phyloP scores from a whole-genome alignment of 2,888 invertebrate species.

The Archips crataeganus region DNA sequence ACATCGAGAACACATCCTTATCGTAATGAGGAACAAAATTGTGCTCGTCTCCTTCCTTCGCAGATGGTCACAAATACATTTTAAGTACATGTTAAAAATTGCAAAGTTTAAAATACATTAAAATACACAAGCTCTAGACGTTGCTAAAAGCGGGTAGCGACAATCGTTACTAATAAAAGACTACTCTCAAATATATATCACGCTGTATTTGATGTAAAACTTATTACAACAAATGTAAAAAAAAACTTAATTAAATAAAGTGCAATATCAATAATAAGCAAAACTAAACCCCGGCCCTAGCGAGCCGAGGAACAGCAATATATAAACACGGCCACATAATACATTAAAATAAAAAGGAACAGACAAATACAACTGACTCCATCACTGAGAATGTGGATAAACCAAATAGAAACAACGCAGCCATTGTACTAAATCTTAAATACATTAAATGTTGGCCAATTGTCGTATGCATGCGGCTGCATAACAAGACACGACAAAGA shows the following conservation, averaged over 20 bases:
- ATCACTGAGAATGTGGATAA: slow-evolving; percentile 51
- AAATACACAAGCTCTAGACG: slow-evolving; percentile 70
- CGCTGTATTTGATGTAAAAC: slow-evolving; percentile 80
- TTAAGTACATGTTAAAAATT: slow-evolving; percentile 43
- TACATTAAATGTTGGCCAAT: slow-evolving; percentile 41
- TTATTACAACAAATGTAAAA: slow-evolving; percentile 76
- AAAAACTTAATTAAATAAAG: slow-evolving; percentile 67
- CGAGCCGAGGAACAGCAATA: slow-evolving; percentile 42
- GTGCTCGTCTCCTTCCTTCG: slow-evolving; percentile 21
- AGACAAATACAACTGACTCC: slow-evolving; percentile 46
- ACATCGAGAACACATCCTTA: slow-evolving; percentile 31
- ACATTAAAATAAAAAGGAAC: slow-evolving; percentile 56
- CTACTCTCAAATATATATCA: slow-evolving; percentile 72
- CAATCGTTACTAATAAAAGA: slow-evolving; percentile 68
- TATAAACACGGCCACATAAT: slow-evolving; percentile 52
- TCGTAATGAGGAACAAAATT: slow-evolving; percentile 33
- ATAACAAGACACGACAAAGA: slow-evolving; percentile 56
- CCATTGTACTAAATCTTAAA: slow-evolving; percentile 62
- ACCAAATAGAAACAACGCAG: slow-evolving; percentile 55
- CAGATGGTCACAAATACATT: slow-evolving; percentile 20
- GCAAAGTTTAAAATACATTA: slow-evolving; percentile 46
- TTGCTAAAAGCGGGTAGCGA: slow-evolving; percentile 74
- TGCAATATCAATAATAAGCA: slow-evolving; percentile 69
- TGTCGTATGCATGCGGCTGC: slow-evolving; percentile 47
- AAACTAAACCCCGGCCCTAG: background rate